Conservation (phyloP, 2,888 invertebrate species). For the Macrophya alboannulata region DNA sequence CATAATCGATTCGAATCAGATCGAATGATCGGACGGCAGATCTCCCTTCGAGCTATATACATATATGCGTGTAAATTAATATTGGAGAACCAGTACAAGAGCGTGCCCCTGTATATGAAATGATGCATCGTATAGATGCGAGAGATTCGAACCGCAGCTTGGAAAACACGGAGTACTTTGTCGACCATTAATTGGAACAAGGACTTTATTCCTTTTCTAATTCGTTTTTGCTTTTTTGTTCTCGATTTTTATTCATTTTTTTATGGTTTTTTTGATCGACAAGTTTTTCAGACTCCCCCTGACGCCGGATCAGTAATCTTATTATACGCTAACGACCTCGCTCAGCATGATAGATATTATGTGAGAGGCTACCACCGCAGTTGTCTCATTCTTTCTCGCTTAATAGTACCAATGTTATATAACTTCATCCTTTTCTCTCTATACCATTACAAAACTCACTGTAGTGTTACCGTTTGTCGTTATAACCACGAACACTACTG, state of each 20-base stretch:
- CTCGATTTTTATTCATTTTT: not conserved
- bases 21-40: constrained; percentile 9
- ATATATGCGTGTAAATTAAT: constrained; percentile 6
- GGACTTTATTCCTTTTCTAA: constrained; percentile 50
- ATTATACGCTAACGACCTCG: constrained; percentile 71
- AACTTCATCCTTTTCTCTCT: constrained; percentile 33
- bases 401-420: not conserved
- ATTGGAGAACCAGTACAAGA: not conserved
- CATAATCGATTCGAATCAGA: constrained; percentile 29
- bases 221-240: constrained; percentile 32
- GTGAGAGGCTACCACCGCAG: constrained; percentile 57
- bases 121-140: constrained; percentile 3
- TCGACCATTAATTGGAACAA: constrained; percentile 12
- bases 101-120: not conserved
- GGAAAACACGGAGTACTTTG: constrained; percentile 11
- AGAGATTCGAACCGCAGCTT: not conserved
- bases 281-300: constrained; percentile 57
- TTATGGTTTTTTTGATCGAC: constrained; percentile 1
- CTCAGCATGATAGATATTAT: constrained; percentile 71
- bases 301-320: constrained; percentile 67
- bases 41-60: not conserved
- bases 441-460: not conserved
- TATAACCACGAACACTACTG: constrained; percentile 37
- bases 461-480: constrained; percentile 10
- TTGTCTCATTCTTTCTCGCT: constrained; percentile 50